A percentile compares a stretch with the other conserved stretches of the same genome.
These are phyloP conservation scores for Crypturellus undulatus DNA, from an alignment of 2,113 vertebrate genomes.

Conservation along the genomic window DNA sequence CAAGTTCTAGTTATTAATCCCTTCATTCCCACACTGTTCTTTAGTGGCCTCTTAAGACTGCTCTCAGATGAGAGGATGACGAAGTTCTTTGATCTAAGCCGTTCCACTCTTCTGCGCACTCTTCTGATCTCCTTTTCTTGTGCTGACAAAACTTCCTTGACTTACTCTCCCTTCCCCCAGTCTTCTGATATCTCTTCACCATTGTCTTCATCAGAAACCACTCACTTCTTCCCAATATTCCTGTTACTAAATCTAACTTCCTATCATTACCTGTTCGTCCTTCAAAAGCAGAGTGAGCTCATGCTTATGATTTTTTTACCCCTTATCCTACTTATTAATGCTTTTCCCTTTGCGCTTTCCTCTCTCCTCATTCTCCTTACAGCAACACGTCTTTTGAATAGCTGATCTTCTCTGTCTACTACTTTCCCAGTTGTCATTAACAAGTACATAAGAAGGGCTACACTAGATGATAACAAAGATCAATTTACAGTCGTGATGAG, in stretches of 20 bases:
- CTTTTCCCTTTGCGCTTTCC: not conserved
- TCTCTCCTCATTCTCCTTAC: not conserved
- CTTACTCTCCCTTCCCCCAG: not conserved
- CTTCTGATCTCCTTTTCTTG: not conserved
- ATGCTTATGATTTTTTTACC: not conserved
- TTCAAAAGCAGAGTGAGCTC: not conserved
- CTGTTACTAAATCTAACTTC: not conserved
- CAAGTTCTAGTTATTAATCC: not conserved
- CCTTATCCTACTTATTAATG: not conserved
- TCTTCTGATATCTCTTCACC: not conserved
- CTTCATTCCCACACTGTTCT: not conserved
- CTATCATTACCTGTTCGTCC: not conserved
- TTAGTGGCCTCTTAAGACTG: not conserved
- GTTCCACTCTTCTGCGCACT: not conserved
- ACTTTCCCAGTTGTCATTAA: not conserved
- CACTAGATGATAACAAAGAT: not conserved
- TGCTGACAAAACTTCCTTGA: not conserved
- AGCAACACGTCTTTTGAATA: not conserved
- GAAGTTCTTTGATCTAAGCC: not conserved
- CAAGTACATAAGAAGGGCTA: not conserved
- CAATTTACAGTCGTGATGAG: not conserved
- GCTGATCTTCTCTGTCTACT: not conserved
- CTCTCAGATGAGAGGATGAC: not conserved
- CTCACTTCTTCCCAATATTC: not conserved
- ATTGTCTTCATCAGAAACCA: not conserved